These are phyloP conservation scores for Basileuterus tristriatus DNA, from an alignment of 2,797 vertebrate genomes.

Conservation along the genomic window DNA sequence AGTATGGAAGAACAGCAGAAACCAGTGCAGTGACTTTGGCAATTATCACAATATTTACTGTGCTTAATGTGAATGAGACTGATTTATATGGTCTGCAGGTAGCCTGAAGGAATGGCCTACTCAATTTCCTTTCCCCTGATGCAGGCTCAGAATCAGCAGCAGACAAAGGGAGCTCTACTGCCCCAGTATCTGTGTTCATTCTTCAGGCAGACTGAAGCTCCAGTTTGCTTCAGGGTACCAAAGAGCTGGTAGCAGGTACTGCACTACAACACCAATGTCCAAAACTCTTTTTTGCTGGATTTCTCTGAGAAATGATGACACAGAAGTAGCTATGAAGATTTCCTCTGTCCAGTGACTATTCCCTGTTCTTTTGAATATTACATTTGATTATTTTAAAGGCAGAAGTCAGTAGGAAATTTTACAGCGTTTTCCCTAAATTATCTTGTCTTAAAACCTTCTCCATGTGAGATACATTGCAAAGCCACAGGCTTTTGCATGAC, in stretches of 20 bases:
- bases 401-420: background rate
- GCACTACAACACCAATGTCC: background rate
- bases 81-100: background rate
- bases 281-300: background rate
- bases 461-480: background rate
- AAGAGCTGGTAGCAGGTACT: background rate
- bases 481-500: background rate
- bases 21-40: background rate
- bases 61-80: background rate
- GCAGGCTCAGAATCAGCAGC: background rate
- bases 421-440: background rate
- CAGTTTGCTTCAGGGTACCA: background rate
- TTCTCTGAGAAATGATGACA: background rate
- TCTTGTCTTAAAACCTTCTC: background rate
- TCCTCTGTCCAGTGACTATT: background rate
- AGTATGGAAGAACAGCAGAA: background rate
- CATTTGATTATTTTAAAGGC: background rate
- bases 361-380: background rate
- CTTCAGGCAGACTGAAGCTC: background rate
- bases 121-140: background rate
- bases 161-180: background rate
- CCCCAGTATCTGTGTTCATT: background rate
- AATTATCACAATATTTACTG: conserved; percentile 4
- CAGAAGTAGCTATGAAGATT: background rate
- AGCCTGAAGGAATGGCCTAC: background rate